These are phyloP conservation scores for Caenorhabditis becei DNA, from an alignment of 2,888 invertebrate species.

Conservation along the genomic window DNA sequence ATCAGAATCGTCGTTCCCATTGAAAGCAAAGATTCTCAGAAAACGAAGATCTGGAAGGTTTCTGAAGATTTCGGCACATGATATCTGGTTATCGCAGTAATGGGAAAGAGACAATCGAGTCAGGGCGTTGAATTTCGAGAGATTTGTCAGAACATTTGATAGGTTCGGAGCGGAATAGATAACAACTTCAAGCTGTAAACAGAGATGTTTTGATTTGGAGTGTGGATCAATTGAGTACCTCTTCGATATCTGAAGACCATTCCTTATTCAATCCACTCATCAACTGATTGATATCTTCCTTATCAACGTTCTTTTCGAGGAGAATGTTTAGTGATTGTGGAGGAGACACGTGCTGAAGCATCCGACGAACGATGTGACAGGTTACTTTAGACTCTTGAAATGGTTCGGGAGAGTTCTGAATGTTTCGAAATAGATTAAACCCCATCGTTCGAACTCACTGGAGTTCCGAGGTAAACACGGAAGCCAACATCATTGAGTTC, in stretches of 20 bases:
- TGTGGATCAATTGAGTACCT: neutral
- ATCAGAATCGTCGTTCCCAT: constrained; percentile 20
- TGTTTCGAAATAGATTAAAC: neutral
- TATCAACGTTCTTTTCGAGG: neutral
- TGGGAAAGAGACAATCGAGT: constrained; percentile 25
- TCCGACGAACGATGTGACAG: neutral
- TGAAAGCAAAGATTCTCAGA: constrained; percentile 32
- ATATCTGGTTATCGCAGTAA: constrained; percentile 13
- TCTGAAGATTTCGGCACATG: constrained; percentile 24
- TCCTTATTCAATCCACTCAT: constrained; percentile 10
- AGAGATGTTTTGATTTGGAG: neutral
- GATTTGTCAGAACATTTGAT: neutral
- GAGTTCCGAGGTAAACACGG: constrained; percentile 10
- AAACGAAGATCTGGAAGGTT: constrained; percentile 8
- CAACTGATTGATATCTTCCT: neutral
- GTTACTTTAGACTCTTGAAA: constrained; percentile 2
- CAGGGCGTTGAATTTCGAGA: constrained; percentile 11
- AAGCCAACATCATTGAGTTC: constrained; percentile 8
- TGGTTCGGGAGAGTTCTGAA: constrained; percentile 9
- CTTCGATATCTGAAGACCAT: constrained; percentile 9
- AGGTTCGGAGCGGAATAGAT: neutral
- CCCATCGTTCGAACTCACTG: constrained; percentile 3
- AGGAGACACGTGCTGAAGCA: constrained; percentile 26
- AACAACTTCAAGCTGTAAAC: constrained; percentile 43
- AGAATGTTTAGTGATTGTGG: constrained; percentile 14